Evolutionary conservation across 2,888 invertebrate genomes (phyloP).

Genomic region (Chrysolina americana): DNA sequence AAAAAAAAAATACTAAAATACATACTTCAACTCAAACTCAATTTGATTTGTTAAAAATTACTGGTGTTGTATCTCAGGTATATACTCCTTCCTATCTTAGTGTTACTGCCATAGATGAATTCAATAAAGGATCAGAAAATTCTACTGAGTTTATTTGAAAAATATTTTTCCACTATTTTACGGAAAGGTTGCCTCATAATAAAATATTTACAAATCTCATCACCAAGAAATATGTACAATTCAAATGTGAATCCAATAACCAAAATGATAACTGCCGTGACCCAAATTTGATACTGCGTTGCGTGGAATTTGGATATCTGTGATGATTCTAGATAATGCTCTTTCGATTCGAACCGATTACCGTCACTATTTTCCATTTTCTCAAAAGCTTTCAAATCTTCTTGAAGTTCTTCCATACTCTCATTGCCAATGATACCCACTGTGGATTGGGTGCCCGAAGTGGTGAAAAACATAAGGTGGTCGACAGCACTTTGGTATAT

Average conservation of each 20-base stretch:
- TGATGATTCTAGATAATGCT: background rate
- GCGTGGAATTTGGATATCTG: constrained; percentile 22
- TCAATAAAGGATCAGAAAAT: background rate
- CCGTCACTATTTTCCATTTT: background rate
- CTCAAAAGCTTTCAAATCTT: constrained; percentile 8
- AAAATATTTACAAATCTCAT: constrained; percentile 1
- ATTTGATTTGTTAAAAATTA: too few species aligned
- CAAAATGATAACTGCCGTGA: constrained; percentile 14
- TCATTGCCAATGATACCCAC: constrained; percentile 40
- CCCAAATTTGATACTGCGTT: constrained; percentile 10
- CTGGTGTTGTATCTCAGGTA: too few species aligned
- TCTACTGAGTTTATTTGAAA: constrained; percentile 34
- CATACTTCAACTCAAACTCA: too few species aligned
- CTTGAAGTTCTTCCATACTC: constrained; percentile 22
- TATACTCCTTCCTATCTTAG: too few species aligned
- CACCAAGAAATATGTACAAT: constrained; percentile 6
- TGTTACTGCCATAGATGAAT: background rate
- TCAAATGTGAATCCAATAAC: background rate
- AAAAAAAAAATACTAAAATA: too few species aligned
- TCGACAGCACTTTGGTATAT: constrained; percentile 49
- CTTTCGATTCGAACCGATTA: background rate
- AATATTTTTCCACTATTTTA: constrained; percentile 23
- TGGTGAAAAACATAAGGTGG: constrained; percentile 48
- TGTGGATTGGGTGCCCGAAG: constrained; percentile 41
- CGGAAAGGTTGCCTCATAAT: constrained; percentile 14